Percentiles rank a stretch among this genome's conserved stretches.
Evolutionary conservation across 53 echinoderm and acorn worm genomes (phyloP).

Genomic region (Echinometra lucunter): DNA sequence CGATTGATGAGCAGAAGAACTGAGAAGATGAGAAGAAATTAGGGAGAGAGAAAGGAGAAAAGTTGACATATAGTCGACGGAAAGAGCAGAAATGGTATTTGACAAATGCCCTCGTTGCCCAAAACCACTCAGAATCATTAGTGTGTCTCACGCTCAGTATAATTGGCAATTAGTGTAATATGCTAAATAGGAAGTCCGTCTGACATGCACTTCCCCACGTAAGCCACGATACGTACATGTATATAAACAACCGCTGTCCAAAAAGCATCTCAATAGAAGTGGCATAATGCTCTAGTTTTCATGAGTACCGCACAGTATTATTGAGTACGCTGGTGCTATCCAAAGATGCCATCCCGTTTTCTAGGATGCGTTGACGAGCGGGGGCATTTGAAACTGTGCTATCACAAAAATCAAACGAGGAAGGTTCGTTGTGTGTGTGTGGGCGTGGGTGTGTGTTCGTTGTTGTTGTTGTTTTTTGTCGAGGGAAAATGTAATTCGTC

Average conservation of each 20-base stretch:
- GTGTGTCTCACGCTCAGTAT: neutral
- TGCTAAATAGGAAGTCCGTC: slow-evolving; percentile 12
- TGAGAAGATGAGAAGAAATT: neutral
- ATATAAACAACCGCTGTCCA: neutral
- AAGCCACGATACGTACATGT: neutral
- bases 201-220: neutral
- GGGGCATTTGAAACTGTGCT: neutral
- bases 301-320: neutral
- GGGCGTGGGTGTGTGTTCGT: too few species aligned
- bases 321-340: neutral
- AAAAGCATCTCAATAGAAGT: neutral
- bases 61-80: neutral
- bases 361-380: neutral
- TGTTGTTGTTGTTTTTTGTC: too few species aligned
- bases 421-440: neutral
- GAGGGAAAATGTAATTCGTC: too few species aligned
- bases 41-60: neutral
- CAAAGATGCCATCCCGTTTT: too few species aligned
- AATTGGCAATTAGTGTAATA: slow-evolving; percentile 35
- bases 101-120: slow-evolving; percentile 16
- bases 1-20: too few species aligned
- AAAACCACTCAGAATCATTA: slow-evolving; percentile 22
- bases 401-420: neutral
- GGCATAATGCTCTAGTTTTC: neutral
- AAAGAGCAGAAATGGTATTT: neutral